Percentiles rank a stretch among this genome's conserved stretches.
Evolutionary conservation across 1,140 invertebrate genomes (phyloP).

Genomic region (Ephestia elutella): DNA sequence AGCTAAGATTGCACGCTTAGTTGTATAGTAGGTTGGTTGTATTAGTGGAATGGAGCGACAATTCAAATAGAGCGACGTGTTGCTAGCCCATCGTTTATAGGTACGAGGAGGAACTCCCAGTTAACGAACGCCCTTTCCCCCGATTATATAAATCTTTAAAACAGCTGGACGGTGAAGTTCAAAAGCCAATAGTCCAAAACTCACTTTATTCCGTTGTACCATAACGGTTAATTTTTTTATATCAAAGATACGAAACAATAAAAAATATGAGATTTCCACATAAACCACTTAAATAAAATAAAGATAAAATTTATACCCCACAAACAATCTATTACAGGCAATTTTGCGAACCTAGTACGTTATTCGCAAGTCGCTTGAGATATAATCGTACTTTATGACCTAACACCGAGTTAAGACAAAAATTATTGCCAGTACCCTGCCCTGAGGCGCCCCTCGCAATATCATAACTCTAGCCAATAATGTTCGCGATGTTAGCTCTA

Average conservation of each 20-base stretch:
- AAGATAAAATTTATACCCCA: conserved; percentile 38
- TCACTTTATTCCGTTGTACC: background rate
- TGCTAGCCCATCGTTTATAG: no score
- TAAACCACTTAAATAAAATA: conserved; percentile 32
- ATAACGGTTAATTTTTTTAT: background rate
- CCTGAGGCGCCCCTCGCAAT: conserved; percentile 57
- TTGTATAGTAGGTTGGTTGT: no score
- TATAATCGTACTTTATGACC: conserved; percentile 70
- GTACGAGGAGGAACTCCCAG: no score
- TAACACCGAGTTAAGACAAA: conserved; percentile 69
- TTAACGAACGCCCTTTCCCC: no score
- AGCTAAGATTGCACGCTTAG: no score
- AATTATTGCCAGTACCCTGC: conserved; percentile 60
- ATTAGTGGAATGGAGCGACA: no score
- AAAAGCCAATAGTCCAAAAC: no score
- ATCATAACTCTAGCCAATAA: conserved; percentile 62
- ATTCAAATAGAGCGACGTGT: no score
- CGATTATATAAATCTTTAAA: no score
- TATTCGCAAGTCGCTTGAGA: conserved; percentile 62
- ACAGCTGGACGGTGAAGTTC: no score
- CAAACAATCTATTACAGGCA: conserved; percentile 61
- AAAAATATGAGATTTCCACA: background rate
- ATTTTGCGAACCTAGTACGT: conserved; percentile 53
- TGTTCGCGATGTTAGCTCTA: conserved; percentile 59
- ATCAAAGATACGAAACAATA: background rate